Evolutionary conservation across 1,140 invertebrate genomes (phyloP).

Genomic region (Vanessa atalanta): DNA sequence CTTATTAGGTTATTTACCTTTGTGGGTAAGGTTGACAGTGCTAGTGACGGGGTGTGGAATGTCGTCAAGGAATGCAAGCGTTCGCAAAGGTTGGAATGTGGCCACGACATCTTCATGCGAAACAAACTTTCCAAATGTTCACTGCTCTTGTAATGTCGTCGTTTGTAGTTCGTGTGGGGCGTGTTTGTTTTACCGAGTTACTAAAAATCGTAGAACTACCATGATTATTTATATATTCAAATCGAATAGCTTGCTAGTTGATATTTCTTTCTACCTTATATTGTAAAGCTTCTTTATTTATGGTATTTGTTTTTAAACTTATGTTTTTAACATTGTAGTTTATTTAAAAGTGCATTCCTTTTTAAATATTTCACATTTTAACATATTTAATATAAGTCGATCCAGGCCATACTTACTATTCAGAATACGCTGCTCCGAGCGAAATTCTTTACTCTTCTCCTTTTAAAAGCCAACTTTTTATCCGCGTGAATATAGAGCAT

Average conservation of each 20-base stretch:
- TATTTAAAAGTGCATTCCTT: background rate
- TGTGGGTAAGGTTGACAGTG: slow-evolving; percentile 45
- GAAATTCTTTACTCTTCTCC: slow-evolving; percentile 31
- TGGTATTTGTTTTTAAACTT: background rate
- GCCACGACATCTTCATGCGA: slow-evolving; percentile 71
- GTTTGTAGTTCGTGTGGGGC: slow-evolving; percentile 30
- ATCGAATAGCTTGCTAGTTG: background rate
- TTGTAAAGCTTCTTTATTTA: background rate
- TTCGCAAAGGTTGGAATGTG: slow-evolving; percentile 66
- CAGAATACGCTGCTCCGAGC: slow-evolving; percentile 27
- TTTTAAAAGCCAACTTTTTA: slow-evolving; percentile 37
- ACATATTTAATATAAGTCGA: slow-evolving; percentile 24
- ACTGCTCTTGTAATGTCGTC: slow-evolving; percentile 24
- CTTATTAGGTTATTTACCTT: slow-evolving; percentile 72
- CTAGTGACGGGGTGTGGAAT: slow-evolving; percentile 56
- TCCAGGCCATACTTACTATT: slow-evolving; percentile 27
- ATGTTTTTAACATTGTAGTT: background rate
- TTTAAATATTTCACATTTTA: slow-evolving; percentile 2
- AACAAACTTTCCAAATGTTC: slow-evolving; percentile 58
- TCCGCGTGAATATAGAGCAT: slow-evolving; percentile 34
- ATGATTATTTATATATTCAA: background rate
- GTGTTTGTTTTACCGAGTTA: slow-evolving; percentile 23
- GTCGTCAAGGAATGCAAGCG: slow-evolving; percentile 68
- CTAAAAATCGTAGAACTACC: background rate
- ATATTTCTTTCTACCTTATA: too few relatives aligned